Conservation (phyloP, 2,888 invertebrate genomes). For the Drosophila eohydei region DNA sequence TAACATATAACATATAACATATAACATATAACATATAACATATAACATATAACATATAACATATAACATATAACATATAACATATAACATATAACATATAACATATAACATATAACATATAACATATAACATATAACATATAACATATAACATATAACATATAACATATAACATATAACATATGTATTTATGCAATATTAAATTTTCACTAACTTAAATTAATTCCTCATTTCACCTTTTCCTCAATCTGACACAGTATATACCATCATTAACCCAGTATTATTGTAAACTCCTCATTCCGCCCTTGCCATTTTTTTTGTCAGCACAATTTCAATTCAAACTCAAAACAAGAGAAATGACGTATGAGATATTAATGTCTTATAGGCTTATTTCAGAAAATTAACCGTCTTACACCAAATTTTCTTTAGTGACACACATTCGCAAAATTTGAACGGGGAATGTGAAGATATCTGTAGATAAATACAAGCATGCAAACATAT, state of each 20-base stretch:
- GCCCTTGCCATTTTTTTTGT: background rate
- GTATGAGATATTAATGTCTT: background rate
- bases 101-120: no score
- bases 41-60: no score
- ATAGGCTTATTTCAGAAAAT: background rate
- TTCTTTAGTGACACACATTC: slow-evolving; percentile 11
- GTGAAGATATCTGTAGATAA: slow-evolving; percentile 1
- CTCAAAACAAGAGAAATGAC: background rate
- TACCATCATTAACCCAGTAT: no score
- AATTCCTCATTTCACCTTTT: no score
- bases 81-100: no score
- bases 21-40: background rate
- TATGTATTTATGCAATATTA: no score
- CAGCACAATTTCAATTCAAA: background rate
- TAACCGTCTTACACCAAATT: background rate
- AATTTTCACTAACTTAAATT: no score
- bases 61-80: no score
- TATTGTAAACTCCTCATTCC: background rate
- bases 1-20: background rate
- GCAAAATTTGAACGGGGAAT: background rate
- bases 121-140: no score
- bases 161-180: no score
- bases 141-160: no score
- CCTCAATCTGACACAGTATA: no score
- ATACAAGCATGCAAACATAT: background rate